Evolutionary conservation across 2,797 vertebrate species (phyloP), one percentile per base, ranked within the genome.

Genomic region (Paedocypris micromegethes): DNA sequence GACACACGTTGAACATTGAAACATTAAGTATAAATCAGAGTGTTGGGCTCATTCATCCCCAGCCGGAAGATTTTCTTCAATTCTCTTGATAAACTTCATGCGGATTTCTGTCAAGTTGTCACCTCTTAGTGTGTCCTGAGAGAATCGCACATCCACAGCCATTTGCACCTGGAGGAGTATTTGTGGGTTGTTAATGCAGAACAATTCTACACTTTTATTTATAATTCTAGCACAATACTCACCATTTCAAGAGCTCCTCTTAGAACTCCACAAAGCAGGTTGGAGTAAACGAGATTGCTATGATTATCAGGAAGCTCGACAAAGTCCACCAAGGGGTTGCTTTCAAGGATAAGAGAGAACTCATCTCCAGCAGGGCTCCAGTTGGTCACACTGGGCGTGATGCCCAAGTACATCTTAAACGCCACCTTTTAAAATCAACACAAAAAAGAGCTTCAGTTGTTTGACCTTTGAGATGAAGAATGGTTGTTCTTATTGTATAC

Each of bases 291-390:
- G 50, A 99, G 93, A 3, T 89, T 87, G 8, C 87, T 97, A 89
- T 99, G 97, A 85, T 93, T 98, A 80, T 99, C 96, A 0, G 97
- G 97, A 70, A 99, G 91, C 84, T 99, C 97, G 75, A 99, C 97
- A 54, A 99, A 98, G 86, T 99, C 97, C 64, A 97, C 97, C 82
- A 99, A 81, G 0, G 97, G 97, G 83, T 99, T 99, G 78, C 91
- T 98, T 83, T 99, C 97, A 64, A 99, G 83, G 78, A 98, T 97
- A 74, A 99, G 92, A 62, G 97, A 99, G 88, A 99, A 99, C 75
- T 99, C 97, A 0, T 99, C 97, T 0, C 96, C 97, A 5, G 93
- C 95, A 5, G 97, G 96, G 81, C 95, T 99, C 97, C 97, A 99
- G 83, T 98, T 99, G 80, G 96, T 98, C 88, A 98, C 93, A 64